Percentiles rank a stretch among this genome's conserved stretches.
Conservation (phyloP, 1,140 invertebrate species). For the Trachymyrmex septentrionalis region DNA sequence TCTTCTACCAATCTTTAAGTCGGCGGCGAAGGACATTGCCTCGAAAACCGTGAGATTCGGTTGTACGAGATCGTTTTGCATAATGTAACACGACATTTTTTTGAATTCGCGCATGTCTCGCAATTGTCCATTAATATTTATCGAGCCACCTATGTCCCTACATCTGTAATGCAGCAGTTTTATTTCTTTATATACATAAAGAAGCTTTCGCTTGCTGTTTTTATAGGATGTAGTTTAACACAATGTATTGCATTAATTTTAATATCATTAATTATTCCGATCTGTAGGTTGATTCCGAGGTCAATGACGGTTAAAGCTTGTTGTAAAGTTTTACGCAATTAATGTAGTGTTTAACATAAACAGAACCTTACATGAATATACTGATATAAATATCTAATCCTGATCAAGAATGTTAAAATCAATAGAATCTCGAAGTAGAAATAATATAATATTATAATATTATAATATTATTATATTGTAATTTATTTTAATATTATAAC, state of each 20-base stretch:
- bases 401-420: too few relatives aligned
- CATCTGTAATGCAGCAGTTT: slow-evolving; percentile 82
- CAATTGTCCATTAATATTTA: slow-evolving; percentile 91
- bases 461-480: too few relatives aligned
- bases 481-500: too few relatives aligned
- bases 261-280: slow-evolving; percentile 5
- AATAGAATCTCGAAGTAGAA: too few relatives aligned
- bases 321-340: background rate
- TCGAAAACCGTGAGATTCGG: slow-evolving; percentile 95
- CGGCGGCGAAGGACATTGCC: slow-evolving; percentile 94
- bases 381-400: too few relatives aligned
- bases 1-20: slow-evolving; percentile 93
- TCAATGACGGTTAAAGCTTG: slow-evolving; percentile 60
- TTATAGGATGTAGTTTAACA: too few relatives aligned
- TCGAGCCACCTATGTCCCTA: slow-evolving; percentile 88
- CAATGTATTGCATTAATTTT: background rate
- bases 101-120: slow-evolving; percentile 92
- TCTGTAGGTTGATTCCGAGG: slow-evolving; percentile 50
- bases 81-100: slow-evolving; percentile 96
- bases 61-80: slow-evolving; percentile 97
- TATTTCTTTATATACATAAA: background rate
- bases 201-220: background rate
- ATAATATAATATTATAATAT: too few relatives aligned
- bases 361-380: background rate
- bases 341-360: background rate